phyloP scores from a whole-genome alignment of 2,888 invertebrate species.

The Cylindroiulus punctatus region DNA sequence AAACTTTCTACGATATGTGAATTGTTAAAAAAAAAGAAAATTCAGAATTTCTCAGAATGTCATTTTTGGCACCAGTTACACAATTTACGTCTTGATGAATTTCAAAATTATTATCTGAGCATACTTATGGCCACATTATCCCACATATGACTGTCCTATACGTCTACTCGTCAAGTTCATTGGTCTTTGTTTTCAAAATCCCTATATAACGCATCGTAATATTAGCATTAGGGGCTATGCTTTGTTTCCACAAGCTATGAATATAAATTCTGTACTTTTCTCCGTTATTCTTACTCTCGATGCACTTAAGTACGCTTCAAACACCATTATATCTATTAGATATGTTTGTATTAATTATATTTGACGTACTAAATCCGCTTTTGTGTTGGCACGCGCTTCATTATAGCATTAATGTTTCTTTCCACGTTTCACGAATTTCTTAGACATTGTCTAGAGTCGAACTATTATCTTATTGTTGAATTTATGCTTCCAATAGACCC shows the following conservation, averaged over 20 bases:
- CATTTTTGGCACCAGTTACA: too few relatives aligned
- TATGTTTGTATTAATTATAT: slow-evolving; percentile 13
- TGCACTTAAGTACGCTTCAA: slow-evolving; percentile 12
- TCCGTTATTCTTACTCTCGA: not conserved
- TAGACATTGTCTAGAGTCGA: not conserved
- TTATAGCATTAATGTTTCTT: not conserved
- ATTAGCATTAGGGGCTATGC: slow-evolving; percentile 5
- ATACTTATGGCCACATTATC: not conserved
- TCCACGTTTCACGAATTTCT: not conserved
- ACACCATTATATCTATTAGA: slow-evolving; percentile 5
- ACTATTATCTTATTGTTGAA: not conserved
- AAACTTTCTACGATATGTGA: too few relatives aligned
- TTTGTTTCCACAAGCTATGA: slow-evolving; percentile 3
- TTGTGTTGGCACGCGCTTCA: not conserved
- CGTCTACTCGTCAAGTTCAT: not conserved
- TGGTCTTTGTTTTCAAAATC: not conserved
- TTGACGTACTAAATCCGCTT: not conserved
- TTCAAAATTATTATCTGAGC: too few relatives aligned
- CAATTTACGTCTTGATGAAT: too few relatives aligned
- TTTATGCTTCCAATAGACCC: slow-evolving; percentile 29
- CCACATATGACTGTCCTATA: slow-evolving; percentile 5
- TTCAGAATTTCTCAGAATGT: too few relatives aligned
- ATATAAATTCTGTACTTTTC: slow-evolving; percentile 11
- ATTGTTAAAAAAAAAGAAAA: too few relatives aligned
- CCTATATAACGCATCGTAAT: not conserved